A percentile compares a stretch with the other conserved stretches of the same genome.
Conservation (phyloP, 2,888 invertebrate species). For the Sthenelais limicola region DNA sequence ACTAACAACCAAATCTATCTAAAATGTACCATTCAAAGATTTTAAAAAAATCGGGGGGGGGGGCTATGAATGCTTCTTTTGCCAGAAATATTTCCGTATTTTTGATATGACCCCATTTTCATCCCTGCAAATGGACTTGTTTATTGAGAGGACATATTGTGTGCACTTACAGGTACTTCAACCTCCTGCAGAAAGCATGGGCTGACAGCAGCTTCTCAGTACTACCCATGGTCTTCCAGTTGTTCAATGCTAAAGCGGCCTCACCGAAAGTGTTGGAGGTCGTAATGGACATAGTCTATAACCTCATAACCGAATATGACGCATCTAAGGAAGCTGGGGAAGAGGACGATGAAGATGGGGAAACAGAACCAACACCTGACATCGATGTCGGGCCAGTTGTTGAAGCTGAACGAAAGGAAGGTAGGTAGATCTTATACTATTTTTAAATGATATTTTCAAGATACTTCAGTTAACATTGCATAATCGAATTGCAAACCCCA, state of each 20-base stretch:
- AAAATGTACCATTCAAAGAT: too few species aligned
- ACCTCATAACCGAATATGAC: constrained; percentile 60
- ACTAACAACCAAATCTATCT: too few species aligned
- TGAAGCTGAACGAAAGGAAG: too few species aligned
- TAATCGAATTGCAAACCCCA: not conserved
- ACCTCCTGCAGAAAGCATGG: constrained; percentile 78
- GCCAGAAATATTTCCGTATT: too few species aligned
- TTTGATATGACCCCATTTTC: too few species aligned
- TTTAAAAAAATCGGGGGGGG: too few species aligned
- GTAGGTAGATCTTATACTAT: too few species aligned
- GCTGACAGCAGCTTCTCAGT: constrained; percentile 73
- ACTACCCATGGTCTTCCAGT: constrained; percentile 80
- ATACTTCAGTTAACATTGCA: not conserved
- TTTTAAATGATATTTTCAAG: not conserved
- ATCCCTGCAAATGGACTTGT: too few species aligned
- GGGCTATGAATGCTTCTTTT: too few species aligned
- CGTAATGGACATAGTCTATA: constrained; percentile 67
- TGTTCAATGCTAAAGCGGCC: constrained; percentile 82
- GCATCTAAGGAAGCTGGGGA: constrained; percentile 54
- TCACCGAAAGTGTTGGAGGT: constrained; percentile 76
- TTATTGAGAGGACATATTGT: too few species aligned
- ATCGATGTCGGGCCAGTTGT: constrained; percentile 13
- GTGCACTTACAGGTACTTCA: constrained; percentile 76
- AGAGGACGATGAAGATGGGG: constrained; percentile 17
- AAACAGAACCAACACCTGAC: not conserved